Conservation (phyloP, 1,140 invertebrate genomes). For the Venturia canescens region DNA sequence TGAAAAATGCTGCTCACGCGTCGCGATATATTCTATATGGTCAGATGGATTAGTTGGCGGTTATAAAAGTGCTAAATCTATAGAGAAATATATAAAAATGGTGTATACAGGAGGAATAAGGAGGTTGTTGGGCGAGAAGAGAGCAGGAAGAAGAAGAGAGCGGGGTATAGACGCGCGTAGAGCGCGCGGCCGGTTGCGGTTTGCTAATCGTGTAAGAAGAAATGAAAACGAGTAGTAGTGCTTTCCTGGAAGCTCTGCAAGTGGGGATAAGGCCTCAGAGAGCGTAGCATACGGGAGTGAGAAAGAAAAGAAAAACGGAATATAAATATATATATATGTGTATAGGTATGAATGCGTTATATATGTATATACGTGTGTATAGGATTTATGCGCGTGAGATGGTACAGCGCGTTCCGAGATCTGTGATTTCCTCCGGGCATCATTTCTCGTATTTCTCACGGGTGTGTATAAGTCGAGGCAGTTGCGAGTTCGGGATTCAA, state of each 20-base stretch:
- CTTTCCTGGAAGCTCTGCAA: slow-evolving; percentile 66
- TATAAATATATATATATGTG: slow-evolving; percentile 15
- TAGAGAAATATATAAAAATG: too few relatives aligned
- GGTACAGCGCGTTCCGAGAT: slow-evolving; percentile 45
- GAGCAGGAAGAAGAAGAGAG: slow-evolving; percentile 43
- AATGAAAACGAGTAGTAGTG: slow-evolving; percentile 72
- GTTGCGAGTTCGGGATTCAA: slow-evolving; percentile 25
- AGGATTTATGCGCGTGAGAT: slow-evolving; percentile 16
- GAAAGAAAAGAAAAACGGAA: slow-evolving; percentile 49
- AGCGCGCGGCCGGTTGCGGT: slow-evolving; percentile 35
- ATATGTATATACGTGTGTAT: slow-evolving; percentile 14
- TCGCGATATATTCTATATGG: too few relatives aligned
- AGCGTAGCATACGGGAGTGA: not conserved
- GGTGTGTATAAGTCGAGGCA: slow-evolving; percentile 5
- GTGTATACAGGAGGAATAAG: too few relatives aligned
- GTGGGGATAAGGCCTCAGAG: slow-evolving; percentile 21
- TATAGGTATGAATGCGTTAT: too few relatives aligned
- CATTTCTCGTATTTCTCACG: slow-evolving; percentile 56
- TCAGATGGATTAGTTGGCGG: too few relatives aligned
- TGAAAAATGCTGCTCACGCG: too few relatives aligned
- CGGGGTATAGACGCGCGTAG: slow-evolving; percentile 40
- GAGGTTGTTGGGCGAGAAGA: not conserved
- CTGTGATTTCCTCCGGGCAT: slow-evolving; percentile 59
- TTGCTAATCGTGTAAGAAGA: slow-evolving; percentile 74
- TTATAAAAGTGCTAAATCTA: too few relatives aligned